Evolutionary conservation across 2,113 vertebrate species (phyloP).

Genomic region (Pollachius pollachius): DNA sequence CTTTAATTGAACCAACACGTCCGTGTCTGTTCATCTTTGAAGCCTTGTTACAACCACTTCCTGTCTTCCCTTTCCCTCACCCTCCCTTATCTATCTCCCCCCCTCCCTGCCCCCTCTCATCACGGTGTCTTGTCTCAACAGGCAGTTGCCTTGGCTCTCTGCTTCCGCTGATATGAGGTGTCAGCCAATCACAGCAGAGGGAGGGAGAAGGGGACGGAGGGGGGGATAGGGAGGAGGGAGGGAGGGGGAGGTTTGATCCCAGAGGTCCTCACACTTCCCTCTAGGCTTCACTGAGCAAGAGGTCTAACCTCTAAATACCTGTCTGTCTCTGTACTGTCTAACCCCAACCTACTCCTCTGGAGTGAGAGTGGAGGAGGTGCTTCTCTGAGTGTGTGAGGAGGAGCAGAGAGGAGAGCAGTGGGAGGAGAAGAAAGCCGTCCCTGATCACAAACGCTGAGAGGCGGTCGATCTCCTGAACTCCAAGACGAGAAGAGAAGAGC

Average conservation of each 20-base stretch:
- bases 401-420: too few species aligned
- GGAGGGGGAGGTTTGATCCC: not conserved
- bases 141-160: not conserved
- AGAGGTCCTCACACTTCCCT: too few species aligned
- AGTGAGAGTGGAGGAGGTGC: too few species aligned
- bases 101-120: not conserved
- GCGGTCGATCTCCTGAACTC: too few species aligned
- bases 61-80: not conserved
- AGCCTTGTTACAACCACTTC: not conserved
- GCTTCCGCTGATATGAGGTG: slow-evolving; percentile 18
- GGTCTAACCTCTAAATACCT: too few species aligned
- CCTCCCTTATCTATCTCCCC: not conserved
- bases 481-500: too few species aligned
- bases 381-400: too few species aligned
- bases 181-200: slow-evolving; percentile 15
- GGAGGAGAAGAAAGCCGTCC: too few species aligned
- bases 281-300: too few species aligned
- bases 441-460: too few species aligned
- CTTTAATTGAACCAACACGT: not conserved
- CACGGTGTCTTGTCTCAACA: not conserved
- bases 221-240: not conserved
- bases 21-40: not conserved
- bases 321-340: too few species aligned
- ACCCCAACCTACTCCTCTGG: too few species aligned
- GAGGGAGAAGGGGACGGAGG: not conserved